Evolutionary conservation across 2,888 invertebrate genomes (phyloP).

Genomic region (Drosophila nr. perissopoda): DNA sequence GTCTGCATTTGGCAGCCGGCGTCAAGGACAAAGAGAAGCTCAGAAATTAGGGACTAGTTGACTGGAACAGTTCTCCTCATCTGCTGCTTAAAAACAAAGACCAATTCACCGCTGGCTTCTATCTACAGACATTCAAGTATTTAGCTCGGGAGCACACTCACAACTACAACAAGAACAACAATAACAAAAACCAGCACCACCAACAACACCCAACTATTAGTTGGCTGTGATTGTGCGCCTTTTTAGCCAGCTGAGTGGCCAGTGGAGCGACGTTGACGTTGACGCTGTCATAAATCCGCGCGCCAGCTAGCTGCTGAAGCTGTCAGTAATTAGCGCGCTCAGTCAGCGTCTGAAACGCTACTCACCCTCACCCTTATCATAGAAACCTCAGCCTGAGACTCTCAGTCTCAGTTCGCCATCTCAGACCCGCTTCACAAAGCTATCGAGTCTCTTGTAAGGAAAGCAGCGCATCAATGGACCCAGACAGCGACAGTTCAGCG

Average conservation of each 20-base stretch:
- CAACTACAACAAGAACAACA: slow-evolving; percentile 2
- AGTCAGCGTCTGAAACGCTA: slow-evolving; percentile 46
- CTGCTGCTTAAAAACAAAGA: slow-evolving; percentile 14
- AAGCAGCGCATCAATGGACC: slow-evolving; percentile 42
- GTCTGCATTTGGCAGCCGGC: slow-evolving; percentile 64
- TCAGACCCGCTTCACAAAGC: slow-evolving; percentile 51
- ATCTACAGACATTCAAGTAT: slow-evolving; percentile 44
- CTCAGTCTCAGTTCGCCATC: neutral
- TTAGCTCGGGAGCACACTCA: slow-evolving; percentile 45
- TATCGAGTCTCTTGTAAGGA: slow-evolving; percentile 78
- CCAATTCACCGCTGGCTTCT: slow-evolving; percentile 31
- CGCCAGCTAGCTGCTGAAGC: slow-evolving; percentile 54
- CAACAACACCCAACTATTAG: neutral
- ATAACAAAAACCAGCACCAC: slow-evolving; percentile 16
- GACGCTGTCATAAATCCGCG: slow-evolving; percentile 76
- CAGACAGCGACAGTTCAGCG: slow-evolving; percentile 3
- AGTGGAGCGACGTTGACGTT: slow-evolving; percentile 40
- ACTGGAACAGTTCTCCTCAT: neutral
- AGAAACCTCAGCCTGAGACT: neutral
- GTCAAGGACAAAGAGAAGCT: neutral
- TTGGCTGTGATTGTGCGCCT: neutral
- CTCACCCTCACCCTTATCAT: slow-evolving; percentile 1
- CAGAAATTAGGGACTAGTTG: slow-evolving; percentile 2
- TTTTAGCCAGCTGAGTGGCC: slow-evolving; percentile 36
- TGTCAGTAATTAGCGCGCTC: slow-evolving; percentile 75